Evolutionary conservation across 2,888 invertebrate genomes (phyloP).

Genomic region (Dicranocentrus wangi): DNA sequence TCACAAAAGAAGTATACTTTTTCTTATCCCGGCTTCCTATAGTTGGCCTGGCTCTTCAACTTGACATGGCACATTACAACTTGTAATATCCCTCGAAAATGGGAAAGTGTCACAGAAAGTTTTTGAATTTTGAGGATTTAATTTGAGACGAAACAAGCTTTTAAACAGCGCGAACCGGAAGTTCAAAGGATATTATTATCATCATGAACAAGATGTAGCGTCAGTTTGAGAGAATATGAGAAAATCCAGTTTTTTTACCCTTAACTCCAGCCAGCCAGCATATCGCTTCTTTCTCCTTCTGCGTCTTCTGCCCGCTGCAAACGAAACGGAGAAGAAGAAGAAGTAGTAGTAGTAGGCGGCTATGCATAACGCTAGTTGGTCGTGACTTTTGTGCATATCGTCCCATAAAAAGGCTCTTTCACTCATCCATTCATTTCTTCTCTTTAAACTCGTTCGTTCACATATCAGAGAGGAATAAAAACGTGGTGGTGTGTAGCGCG

Average conservation of each 20-base stretch:
- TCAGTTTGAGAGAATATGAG: conserved; percentile 12
- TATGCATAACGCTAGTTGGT: conserved; percentile 34
- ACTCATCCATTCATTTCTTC: conserved; percentile 23
- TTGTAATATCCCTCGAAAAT: conserved; percentile 33
- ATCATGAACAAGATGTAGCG: conserved; percentile 20
- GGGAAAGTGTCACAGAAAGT: conserved; percentile 43
- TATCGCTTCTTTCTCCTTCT: neutral
- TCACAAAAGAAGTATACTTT: neutral
- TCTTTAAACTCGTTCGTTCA: conserved; percentile 3
- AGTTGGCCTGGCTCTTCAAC: neutral
- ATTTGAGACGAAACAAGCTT: conserved; percentile 53
- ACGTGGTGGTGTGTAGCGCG: conserved; percentile 9
- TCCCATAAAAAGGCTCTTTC: conserved; percentile 39
- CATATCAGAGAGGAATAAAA: conserved; percentile 7
- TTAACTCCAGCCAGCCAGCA: too few species aligned
- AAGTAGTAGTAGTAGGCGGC: neutral
- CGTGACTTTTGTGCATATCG: conserved; percentile 54
- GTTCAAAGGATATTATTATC: conserved; percentile 46
- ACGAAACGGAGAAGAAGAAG: neutral
- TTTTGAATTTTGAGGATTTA: conserved; percentile 40
- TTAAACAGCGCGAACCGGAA: conserved; percentile 53
- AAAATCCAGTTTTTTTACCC: conserved; percentile 16
- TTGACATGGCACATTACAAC: conserved; percentile 8
- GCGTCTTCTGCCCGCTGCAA: too few species aligned
- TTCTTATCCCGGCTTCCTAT: too few species aligned